These are phyloP conservation scores for Lithosia quadra DNA, from an alignment of 2,888 invertebrate genomes.

Conservation along the genomic window DNA sequence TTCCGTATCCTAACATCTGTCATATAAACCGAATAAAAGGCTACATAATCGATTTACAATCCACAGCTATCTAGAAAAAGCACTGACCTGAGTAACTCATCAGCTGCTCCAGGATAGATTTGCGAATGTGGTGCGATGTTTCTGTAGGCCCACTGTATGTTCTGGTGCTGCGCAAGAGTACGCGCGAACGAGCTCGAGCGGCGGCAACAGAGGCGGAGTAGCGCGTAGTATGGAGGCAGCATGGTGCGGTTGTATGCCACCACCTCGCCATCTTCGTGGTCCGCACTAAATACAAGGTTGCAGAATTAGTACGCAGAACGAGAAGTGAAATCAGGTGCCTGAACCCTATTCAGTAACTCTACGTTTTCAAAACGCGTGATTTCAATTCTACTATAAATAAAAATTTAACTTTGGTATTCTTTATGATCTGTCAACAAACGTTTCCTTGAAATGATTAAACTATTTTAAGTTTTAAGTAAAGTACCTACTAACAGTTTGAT, in stretches of 20 bases:
- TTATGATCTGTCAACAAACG: too few relatives aligned
- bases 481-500: too few relatives aligned
- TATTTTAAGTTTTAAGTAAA: too few relatives aligned
- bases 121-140: constrained; percentile 98
- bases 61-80: neutral
- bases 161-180: constrained; percentile 96
- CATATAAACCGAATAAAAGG: too few relatives aligned
- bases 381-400: too few relatives aligned
- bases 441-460: too few relatives aligned
- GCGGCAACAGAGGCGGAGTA: constrained; percentile 96
- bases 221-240: constrained; percentile 96
- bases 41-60: too few relatives aligned
- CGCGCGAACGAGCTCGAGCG: constrained; percentile 95
- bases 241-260: constrained; percentile 97
- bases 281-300: constrained; percentile 88
- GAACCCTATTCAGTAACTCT: neutral
- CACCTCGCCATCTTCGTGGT: constrained; percentile 98
- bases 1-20: too few relatives aligned
- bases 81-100: constrained; percentile 83
- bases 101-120: constrained; percentile 96
- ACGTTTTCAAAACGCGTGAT: too few relatives aligned
- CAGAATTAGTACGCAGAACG: neutral
- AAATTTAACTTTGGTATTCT: too few relatives aligned
- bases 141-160: constrained; percentile 98
- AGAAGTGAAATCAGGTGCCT: neutral